Percentiles rank a stretch among this genome's conserved stretches.
These are phyloP conservation scores for Neoseiulus cucumeris DNA, from an alignment of 1,140 invertebrate species.

Conservation along the genomic window DNA sequence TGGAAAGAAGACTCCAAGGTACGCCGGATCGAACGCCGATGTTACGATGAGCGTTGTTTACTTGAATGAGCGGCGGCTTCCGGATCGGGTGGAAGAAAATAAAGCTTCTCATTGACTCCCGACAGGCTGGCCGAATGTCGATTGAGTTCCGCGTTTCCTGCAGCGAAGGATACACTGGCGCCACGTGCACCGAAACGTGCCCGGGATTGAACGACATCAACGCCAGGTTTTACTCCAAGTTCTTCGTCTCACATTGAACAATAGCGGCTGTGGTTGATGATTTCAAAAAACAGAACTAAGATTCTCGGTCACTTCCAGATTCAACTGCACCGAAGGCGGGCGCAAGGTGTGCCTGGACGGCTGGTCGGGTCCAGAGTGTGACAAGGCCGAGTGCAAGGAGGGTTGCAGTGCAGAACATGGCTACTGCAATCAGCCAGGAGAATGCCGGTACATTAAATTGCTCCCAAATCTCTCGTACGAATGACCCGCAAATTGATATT, in stretches of 20 bases:
- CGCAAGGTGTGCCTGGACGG: conserved; percentile 12
- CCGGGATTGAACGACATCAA: conserved; percentile 5
- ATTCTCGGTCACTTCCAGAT: not conserved
- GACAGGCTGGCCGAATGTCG: not conserved
- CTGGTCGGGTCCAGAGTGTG: conserved; percentile 12
- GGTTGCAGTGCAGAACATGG: conserved; percentile 27
- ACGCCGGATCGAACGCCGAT: too few species aligned
- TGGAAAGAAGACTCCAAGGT: too few species aligned
- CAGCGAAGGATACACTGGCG: not conserved
- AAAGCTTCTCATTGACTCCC: not conserved
- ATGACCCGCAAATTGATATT: not conserved
- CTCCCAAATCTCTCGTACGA: not conserved
- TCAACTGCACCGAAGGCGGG: conserved; percentile 10
- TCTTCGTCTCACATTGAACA: not conserved
- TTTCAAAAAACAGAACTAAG: not conserved
- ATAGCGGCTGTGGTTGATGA: not conserved
- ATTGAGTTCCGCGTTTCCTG: conserved; percentile 6
- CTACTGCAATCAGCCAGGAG: conserved; percentile 54
- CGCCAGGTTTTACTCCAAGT: not conserved
- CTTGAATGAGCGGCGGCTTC: too few species aligned
- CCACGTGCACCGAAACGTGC: conserved; percentile 6
- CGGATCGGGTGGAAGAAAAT: too few species aligned
- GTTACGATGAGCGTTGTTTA: too few species aligned
- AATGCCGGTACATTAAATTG: conserved; percentile 40
- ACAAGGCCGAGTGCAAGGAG: not conserved